Evolutionary conservation across 2,888 invertebrate genomes (phyloP), one percentile per base, ranked within the genome.

Genomic region (Stomorhina lunata): DNA sequence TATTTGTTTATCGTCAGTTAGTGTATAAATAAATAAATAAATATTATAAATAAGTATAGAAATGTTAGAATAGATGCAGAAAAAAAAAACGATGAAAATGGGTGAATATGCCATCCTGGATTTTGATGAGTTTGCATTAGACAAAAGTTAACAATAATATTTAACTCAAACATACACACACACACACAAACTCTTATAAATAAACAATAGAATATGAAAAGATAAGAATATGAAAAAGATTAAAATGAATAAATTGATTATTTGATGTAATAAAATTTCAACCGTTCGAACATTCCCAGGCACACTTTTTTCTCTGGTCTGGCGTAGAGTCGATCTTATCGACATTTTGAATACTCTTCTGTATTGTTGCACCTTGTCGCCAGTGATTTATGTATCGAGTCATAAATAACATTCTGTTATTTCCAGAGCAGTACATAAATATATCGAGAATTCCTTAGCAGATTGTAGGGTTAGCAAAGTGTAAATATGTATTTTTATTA

Each of bases 191-290:
- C 34, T 22, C 20, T 15, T 7, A 53, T 4, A 37, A 59, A 20
- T 55, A 69, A 65, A 71, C n/a, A 69, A 76, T 34, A 76, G 50
- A 59, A 53, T 50, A 66, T 50, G 29, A 20, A 43, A 59, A 69
- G 7, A 65, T 55, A 34, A 53, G n/a, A n/a, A n/a, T n/a, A n/a
- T n/a, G n/a, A n/a, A n/a, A n/a, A n/a, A n/a, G n/a, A n/a, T n/a
- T n/a, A n/a, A n/a, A n/a, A n/a, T n/a, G n/a, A 59, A 71, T 71
- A 78, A 78, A 78, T 78, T 78, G 78, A 78, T 71, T 78, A 71
- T 78, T 71, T 65, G 48, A 65, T 65, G 65, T 37, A 78, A 78
- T 71, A 78, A 71, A 71, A 78, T 43, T 27, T 53, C 45, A 63
- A 69, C 43, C 40, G 43, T 55, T n/a, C 9, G n/a, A 27, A 43